Evolutionary conservation across 1,140 invertebrate species (phyloP), one percentile per base, ranked within the genome.

Genomic region (Neodiprion fabricii): DNA sequence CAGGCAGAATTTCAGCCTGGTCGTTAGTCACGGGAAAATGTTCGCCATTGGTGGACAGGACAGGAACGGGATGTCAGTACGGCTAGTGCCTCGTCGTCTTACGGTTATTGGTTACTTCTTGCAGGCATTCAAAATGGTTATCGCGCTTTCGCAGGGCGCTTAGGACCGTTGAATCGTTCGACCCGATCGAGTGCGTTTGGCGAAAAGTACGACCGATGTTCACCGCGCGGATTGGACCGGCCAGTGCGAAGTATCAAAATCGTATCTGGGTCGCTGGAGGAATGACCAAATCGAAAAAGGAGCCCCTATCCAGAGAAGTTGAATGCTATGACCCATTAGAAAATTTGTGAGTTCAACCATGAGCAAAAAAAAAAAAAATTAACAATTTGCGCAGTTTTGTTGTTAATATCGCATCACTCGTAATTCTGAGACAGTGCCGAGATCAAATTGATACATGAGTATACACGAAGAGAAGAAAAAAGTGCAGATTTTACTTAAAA

Each of bases 231-330:
- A 90, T 91, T 83, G 91, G 91, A 2, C 85, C 89, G 12, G 91
- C 90, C 1, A 86, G 86, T 66, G 83, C 88, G 65, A 91, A 91
- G 78, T 91, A 91, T 82, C 83, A 87, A 49, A 89, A 91, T 79
- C 89, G 89, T 74, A 92, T 92, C 80, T 93, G 91, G 91, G 91
- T 91, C 49, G 91, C 91, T n/a, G 92, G 92, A 72, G 91, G 92
- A 28, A 91, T 92, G 89, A 91, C 89, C 50, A 90, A 88, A 68
- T 89, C 89, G 72, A 88, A 87, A 80, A 88, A 87, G 49, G 83
- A 86, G n/a, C 87, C 89, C 0, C 85, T 91, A 48, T 87, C 86
- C 67, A 88, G 85, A 74, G 87, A 88, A 40, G 90, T 92, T 5
- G 91, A 92, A 77, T 91, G 90, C 82, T 92, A 92, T 79, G 91